Evolutionary conservation across 2,797 vertebrate genomes (phyloP).

Genomic region (Morus bassanus): DNA sequence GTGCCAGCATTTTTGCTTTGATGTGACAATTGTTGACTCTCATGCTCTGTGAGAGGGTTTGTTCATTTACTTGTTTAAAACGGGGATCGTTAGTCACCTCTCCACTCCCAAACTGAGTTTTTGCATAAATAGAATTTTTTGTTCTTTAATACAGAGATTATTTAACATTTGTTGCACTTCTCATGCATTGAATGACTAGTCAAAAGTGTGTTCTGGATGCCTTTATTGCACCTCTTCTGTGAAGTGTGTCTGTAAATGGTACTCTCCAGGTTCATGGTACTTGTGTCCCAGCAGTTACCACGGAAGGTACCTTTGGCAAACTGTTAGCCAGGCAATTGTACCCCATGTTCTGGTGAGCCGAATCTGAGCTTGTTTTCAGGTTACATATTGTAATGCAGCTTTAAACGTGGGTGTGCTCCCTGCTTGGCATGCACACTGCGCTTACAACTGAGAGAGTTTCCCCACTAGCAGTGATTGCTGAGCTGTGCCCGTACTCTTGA

Average conservation of each 20-base stretch:
- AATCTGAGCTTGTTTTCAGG: background rate
- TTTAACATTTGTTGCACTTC: background rate
- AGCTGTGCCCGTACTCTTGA: accelerated
- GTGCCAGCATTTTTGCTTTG: background rate
- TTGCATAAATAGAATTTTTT: background rate
- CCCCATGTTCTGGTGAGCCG: background rate
- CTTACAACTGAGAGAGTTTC: background rate
- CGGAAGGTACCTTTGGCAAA: background rate
- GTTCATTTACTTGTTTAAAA: background rate
- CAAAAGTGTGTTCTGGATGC: background rate
- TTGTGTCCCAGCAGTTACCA: background rate
- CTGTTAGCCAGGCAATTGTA: background rate
- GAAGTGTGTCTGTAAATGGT: background rate
- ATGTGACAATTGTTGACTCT: background rate
- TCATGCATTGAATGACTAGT: background rate
- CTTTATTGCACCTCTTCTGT: background rate
- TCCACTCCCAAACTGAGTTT: background rate
- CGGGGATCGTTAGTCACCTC: background rate
- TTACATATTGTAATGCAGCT: accelerated
- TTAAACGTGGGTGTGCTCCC: accelerated
- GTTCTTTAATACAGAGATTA: background rate
- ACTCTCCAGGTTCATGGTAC: background rate
- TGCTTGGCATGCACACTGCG: accelerated
- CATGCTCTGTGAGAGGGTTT: background rate
- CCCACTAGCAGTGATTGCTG: background rate